Evolutionary conservation across 2,888 invertebrate genomes (phyloP).

Genomic region (Calameuta idolon): DNA sequence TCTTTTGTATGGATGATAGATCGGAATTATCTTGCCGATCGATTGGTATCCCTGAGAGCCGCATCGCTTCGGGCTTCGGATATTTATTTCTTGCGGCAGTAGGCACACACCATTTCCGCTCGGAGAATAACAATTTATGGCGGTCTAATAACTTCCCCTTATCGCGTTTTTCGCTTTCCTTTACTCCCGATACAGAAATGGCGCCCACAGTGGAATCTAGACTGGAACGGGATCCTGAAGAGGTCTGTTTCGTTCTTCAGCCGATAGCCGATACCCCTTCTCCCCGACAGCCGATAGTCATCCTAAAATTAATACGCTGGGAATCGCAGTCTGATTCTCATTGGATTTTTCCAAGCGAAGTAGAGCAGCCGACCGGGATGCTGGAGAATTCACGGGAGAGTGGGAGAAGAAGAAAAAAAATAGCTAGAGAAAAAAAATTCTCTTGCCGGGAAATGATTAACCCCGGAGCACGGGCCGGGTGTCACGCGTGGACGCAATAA

Average conservation of each 20-base stretch:
- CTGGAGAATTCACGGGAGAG: constrained; percentile 22
- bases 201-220: too few species aligned
- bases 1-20: constrained; percentile 18
- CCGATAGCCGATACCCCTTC: too few species aligned
- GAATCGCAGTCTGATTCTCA: too few species aligned
- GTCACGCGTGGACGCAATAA: constrained; percentile 40
- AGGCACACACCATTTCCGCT: constrained; percentile 34
- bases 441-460: too few species aligned
- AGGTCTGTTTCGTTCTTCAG: too few species aligned
- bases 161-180: constrained; percentile 30
- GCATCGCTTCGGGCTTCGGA: constrained; percentile 21
- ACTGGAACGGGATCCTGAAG: too few species aligned
- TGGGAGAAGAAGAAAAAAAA: constrained; percentile 36
- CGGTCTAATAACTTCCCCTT: constrained; percentile 40
- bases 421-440: constrained; percentile 18
- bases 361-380: constrained; percentile 22
- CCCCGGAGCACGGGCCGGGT: constrained; percentile 28
- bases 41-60: constrained; percentile 1
- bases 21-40: constrained; percentile 18
- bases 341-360: not conserved
- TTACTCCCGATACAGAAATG: not conserved
- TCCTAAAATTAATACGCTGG: too few species aligned
- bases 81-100: constrained; percentile 33
- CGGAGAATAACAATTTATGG: constrained; percentile 37
- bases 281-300: too few species aligned